phyloP scores from a whole-genome alignment of 2,888 invertebrate genomes.

The Metacarcinus magister region DNA sequence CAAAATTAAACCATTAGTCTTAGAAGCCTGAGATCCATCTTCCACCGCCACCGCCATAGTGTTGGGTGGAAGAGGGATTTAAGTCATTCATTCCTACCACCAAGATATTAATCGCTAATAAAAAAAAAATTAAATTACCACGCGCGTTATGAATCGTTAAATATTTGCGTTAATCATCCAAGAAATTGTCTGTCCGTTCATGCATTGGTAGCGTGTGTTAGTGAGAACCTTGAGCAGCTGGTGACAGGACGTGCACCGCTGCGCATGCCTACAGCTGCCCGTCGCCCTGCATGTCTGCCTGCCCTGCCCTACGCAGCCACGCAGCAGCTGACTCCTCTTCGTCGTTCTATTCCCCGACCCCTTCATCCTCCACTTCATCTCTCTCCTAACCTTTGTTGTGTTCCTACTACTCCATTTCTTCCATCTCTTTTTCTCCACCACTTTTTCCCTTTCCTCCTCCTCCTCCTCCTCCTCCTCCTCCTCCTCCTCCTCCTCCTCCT shows the following conservation, averaged over 20 bases:
- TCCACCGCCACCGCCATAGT: background rate
- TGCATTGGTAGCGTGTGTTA: background rate
- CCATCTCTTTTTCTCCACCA: background rate
- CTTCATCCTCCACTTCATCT: background rate
- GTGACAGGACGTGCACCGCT: background rate
- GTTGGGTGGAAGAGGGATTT: background rate
- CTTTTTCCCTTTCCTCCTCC: background rate
- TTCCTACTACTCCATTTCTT: background rate
- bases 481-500: background rate
- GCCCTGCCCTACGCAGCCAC: background rate
- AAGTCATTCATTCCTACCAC: background rate
- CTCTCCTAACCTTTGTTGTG: background rate
- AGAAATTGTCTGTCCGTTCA: slow-evolving; percentile 14
- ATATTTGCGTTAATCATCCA: slow-evolving; percentile 11
- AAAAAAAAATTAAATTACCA: background rate
- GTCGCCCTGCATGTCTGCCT: background rate
- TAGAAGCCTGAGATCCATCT: background rate
- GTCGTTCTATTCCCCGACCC: background rate
- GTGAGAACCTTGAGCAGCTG: background rate
- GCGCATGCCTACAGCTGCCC: background rate
- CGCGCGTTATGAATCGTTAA: background rate
- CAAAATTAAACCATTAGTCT: background rate
- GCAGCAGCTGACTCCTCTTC: background rate
- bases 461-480: background rate
- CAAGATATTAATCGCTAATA: background rate